Evolutionary conservation across 2,113 vertebrate genomes (phyloP).

Genomic region (Ptilonorhynchus violaceus): DNA sequence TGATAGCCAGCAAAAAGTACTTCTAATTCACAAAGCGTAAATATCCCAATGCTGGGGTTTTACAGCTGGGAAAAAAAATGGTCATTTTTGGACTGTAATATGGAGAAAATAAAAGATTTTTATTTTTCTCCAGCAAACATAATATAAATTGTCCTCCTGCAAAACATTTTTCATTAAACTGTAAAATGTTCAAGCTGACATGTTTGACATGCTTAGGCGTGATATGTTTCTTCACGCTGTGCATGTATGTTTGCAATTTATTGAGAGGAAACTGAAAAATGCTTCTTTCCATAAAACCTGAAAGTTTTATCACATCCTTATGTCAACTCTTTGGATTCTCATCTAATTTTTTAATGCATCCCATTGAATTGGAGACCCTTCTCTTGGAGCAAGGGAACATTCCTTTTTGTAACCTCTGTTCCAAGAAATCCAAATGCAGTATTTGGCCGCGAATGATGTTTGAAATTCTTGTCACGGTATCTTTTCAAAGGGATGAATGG

Average conservation of each 20-base stretch:
- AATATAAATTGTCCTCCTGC: background rate
- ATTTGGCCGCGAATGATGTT: background rate
- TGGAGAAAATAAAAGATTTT: background rate
- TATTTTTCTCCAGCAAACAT: background rate
- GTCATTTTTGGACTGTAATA: background rate
- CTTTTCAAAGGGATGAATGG: background rate
- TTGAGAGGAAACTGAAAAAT: conserved; percentile 17
- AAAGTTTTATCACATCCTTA: conserved; percentile 18
- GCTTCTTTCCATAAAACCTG: background rate
- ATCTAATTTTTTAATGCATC: background rate
- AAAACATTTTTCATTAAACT: background rate
- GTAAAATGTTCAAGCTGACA: background rate
- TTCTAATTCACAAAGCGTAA: background rate
- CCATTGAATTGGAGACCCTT: background rate
- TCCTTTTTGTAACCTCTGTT: background rate
- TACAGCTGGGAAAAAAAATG: background rate
- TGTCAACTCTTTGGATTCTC: conserved; percentile 22
- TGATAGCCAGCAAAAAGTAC: background rate
- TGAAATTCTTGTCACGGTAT: background rate
- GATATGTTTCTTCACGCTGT: background rate
- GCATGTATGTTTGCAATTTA: conserved; percentile 8
- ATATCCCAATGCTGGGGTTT: background rate
- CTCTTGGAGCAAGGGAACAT: background rate
- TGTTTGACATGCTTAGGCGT: conserved; percentile 3
- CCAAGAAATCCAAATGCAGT: background rate